These are phyloP conservation scores for Campylomormyrus tamandua DNA, from an alignment of 2,113 vertebrate species.

Conservation along the genomic window DNA sequence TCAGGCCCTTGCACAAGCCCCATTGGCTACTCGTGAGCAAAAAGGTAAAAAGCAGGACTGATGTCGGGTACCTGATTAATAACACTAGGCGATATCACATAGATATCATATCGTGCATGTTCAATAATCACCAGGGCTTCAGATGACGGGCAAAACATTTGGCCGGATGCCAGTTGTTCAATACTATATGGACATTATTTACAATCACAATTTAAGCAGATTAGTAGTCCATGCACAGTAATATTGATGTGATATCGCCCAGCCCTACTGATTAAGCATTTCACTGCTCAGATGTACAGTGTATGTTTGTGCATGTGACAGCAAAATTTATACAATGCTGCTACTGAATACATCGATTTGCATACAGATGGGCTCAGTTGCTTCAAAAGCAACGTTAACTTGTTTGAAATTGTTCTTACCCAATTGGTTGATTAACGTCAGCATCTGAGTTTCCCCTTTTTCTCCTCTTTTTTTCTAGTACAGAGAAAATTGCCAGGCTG, in stretches of 20 bases:
- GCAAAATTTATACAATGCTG: not conserved
- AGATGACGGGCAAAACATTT: too few species aligned
- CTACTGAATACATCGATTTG: not conserved
- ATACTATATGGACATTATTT: too few species aligned
- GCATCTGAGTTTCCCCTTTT: not conserved
- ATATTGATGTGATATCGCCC: too few species aligned
- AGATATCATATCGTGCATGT: too few species aligned
- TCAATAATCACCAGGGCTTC: too few species aligned
- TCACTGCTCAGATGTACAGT: not conserved
- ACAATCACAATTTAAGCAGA: too few species aligned
- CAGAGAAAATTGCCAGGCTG: conserved; percentile 78
- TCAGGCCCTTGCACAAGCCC: conserved; percentile 88
- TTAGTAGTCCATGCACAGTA: too few species aligned
- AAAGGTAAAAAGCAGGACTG: conserved; percentile 61
- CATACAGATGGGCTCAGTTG: not conserved
- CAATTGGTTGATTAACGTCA: not conserved
- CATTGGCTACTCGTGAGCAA: conserved; percentile 83
- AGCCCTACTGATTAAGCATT: not conserved
- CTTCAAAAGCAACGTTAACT: not conserved
- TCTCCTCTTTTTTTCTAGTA: conserved; percentile 57
- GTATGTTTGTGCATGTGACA: not conserved
- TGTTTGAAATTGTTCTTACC: not conserved
- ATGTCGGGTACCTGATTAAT: not conserved
- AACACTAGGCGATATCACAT: too few species aligned
- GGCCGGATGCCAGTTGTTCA: too few species aligned